These are phyloP conservation scores for Columba livia DNA, from an alignment of 2,113 vertebrate species.

Conservation along the genomic window DNA sequence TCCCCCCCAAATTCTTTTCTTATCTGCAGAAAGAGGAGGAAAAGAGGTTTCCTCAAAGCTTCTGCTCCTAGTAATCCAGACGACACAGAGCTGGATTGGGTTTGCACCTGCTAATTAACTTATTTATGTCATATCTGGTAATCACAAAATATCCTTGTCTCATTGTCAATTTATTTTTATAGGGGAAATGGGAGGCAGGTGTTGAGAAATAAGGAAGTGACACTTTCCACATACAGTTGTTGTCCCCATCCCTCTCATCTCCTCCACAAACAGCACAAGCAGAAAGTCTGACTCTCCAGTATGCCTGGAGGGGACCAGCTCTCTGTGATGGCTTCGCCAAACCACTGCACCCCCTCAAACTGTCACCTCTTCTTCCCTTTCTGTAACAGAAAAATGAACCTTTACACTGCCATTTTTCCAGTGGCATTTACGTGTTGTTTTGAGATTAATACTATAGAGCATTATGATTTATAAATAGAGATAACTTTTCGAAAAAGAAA, in stretches of 20 bases:
- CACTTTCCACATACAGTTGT: background rate
- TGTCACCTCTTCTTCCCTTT: background rate
- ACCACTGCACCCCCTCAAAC: background rate
- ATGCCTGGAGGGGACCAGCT: background rate
- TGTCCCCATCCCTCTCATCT: background rate
- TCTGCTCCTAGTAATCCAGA: background rate
- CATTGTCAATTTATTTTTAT: background rate
- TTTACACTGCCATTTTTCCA: background rate
- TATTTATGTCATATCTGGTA: background rate
- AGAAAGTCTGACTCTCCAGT: background rate
- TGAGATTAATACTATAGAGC: background rate
- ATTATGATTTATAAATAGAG: background rate
- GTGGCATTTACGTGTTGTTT: background rate
- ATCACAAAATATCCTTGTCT: background rate
- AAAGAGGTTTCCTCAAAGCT: background rate
- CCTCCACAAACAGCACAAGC: background rate
- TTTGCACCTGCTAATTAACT: background rate
- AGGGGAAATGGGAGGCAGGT: background rate
- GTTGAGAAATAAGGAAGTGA: background rate
- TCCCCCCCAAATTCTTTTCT: background rate
- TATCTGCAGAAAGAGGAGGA: background rate
- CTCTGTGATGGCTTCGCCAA: background rate
- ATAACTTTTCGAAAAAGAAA: background rate
- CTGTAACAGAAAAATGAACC: background rate
- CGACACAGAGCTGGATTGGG: background rate